Evolutionary conservation across 2,888 invertebrate species (phyloP).

Genomic region (Cancer borealis): DNA sequence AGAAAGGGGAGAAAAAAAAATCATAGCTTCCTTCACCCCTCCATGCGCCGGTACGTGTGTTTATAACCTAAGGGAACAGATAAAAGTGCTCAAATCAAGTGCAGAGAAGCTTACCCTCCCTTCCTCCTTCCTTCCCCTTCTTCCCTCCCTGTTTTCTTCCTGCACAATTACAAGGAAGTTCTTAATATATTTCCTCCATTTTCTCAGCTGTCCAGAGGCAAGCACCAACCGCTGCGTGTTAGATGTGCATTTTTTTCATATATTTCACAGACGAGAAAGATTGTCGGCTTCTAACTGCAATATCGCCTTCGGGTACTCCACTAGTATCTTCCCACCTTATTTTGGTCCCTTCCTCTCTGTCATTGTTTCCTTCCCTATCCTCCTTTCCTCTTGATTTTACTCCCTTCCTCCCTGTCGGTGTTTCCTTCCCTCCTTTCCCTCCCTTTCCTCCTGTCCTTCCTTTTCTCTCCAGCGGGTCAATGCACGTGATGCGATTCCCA

Average conservation of each 20-base stretch:
- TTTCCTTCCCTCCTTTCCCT: not conserved
- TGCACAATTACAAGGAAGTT: slow-evolving; percentile 5
- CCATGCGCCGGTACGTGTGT: not conserved
- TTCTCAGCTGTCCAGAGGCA: not conserved
- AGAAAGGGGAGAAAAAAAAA: not conserved
- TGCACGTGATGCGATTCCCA: not conserved
- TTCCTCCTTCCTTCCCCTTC: not conserved
- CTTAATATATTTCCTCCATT: not conserved
- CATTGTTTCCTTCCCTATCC: not conserved
- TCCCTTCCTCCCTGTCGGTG: not conserved
- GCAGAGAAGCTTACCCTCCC: not conserved
- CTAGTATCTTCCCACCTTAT: too few species aligned
- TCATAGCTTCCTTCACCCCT: too few species aligned
- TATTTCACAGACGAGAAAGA: not conserved
- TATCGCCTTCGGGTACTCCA: not conserved
- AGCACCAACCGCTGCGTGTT: not conserved
- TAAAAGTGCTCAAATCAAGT: not conserved
- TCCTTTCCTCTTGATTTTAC: not conserved
- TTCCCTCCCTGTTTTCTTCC: not conserved
- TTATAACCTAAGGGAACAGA: not conserved
- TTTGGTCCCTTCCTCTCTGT: not conserved
- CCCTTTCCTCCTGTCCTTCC: not conserved
- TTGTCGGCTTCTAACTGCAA: not conserved
- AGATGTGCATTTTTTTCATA: not conserved
- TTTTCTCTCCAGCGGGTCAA: not conserved